Evolutionary conservation across 2,113 vertebrate species (phyloP), one percentile per base, ranked within the genome.

Genomic region (Redunca redunca): DNA sequence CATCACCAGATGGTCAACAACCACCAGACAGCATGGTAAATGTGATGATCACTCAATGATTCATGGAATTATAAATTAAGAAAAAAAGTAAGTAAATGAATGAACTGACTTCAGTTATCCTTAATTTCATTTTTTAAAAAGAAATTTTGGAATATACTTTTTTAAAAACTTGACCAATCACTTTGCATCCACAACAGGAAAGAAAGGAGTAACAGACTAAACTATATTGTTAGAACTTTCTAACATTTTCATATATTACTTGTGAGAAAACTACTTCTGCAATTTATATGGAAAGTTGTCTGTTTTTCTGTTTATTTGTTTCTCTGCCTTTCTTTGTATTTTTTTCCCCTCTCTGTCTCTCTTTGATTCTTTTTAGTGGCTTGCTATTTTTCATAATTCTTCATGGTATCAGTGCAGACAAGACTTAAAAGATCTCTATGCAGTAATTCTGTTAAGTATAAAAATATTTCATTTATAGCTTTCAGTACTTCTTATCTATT

Each of bases 381-480:
- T 12, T 93, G 43, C 85, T 94, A 36, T 98, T 97, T 98, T 96
- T 94, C 33, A 97, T 52, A 92, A 97, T 98, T 98, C 94, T 97
- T 97, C 60, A 88, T 86, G 88, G n/a, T 60, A 94, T 64, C 80
- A 57, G 9, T 53, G 88, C 82, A 97, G 95, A 77, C 16, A 71
- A 64, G 67, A 80, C 43, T 64, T 94, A 90, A 98, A 90, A 88
- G 85, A 94, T 97, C 96, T 96, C 97, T 60, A 55, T 95, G 64
- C 82, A 84, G 40, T 93, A 57, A 93, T 36, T 94, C 89, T 97
- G 82, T 93, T 98, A 97, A 92, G 40, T 92, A 96, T 93, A 99
- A 98, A 98, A 98, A 98, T 97, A 97, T 95, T 98, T 98, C 96
- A 98, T 97, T 98, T 98, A 97, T 97, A 98, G 90, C 81, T 97